phyloP scores from a whole-genome alignment of 2,113 vertebrate species.

The Bos indicus region DNA sequence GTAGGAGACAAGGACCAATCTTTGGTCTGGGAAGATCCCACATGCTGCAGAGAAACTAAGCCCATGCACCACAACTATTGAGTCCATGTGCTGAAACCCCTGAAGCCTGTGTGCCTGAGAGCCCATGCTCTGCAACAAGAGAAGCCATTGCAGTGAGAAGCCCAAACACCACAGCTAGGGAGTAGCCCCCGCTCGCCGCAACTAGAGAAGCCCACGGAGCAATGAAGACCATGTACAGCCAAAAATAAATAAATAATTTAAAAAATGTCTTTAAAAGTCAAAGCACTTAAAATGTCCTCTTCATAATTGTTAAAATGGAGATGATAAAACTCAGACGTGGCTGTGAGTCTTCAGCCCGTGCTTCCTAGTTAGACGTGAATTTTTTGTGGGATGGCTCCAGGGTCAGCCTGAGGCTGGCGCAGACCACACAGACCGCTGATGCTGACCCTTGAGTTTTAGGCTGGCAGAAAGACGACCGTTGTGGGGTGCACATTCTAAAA shows the following conservation, averaged over 20 bases:
- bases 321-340: neutral
- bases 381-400: neutral
- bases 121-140: neutral
- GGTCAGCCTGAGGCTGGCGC: neutral
- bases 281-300: neutral
- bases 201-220: neutral
- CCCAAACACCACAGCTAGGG: neutral
- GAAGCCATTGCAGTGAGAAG: neutral
- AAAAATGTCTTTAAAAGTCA: neutral
- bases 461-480: neutral
- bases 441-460: neutral
- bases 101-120: neutral
- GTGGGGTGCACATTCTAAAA: rapidly evolving
- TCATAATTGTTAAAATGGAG: neutral
- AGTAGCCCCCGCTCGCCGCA: rapidly evolving
- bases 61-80: neutral
- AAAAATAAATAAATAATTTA: neutral
- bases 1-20: neutral
- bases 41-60: rapidly evolving
- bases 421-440: neutral
- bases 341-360: neutral
- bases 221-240: neutral
- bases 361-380: neutral
- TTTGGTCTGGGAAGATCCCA: neutral
- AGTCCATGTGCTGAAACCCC: neutral